A percentile compares a stretch with the other conserved stretches of the same genome.
phyloP scores from a whole-genome alignment of 2,888 invertebrate species.

The Hirtodrosophila duncani region DNA sequence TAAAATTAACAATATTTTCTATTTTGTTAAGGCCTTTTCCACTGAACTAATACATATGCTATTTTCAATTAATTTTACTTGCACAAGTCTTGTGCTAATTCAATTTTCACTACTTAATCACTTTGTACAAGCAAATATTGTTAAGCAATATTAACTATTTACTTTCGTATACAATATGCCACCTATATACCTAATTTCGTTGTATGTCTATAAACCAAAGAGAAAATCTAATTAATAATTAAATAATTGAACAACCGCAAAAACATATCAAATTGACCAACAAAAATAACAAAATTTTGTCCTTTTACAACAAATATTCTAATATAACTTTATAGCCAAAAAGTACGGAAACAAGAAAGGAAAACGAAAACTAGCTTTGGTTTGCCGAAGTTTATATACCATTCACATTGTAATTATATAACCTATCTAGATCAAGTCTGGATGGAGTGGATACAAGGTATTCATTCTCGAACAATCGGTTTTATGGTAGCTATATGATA shows the following conservation, averaged over 20 bases:
- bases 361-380: no score
- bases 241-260: slow-evolving; percentile 5
- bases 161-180: slow-evolving; percentile 10
- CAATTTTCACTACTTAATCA: slow-evolving; percentile 37
- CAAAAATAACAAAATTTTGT: slow-evolving; percentile 40
- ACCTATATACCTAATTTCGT: slow-evolving; percentile 21
- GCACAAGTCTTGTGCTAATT: slow-evolving; percentile 37
- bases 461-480: no score
- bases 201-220: slow-evolving; percentile 57
- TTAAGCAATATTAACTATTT: slow-evolving; percentile 13
- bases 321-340: no score
- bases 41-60: slow-evolving; percentile 20
- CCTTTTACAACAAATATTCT: slow-evolving; percentile 34
- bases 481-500: no score
- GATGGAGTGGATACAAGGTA: no score
- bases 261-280: slow-evolving; percentile 4
- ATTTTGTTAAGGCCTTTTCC: slow-evolving; percentile 29
- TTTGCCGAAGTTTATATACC: no score
- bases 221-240: neutral
- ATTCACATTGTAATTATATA: no score
- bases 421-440: no score
- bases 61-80: slow-evolving; percentile 15
- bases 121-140: slow-evolving; percentile 33
- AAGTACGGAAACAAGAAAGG: no score
- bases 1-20: slow-evolving; percentile 27